These are phyloP conservation scores for Arion vulgaris DNA, from an alignment of 1,140 invertebrate genomes.

Conservation along the genomic window DNA sequence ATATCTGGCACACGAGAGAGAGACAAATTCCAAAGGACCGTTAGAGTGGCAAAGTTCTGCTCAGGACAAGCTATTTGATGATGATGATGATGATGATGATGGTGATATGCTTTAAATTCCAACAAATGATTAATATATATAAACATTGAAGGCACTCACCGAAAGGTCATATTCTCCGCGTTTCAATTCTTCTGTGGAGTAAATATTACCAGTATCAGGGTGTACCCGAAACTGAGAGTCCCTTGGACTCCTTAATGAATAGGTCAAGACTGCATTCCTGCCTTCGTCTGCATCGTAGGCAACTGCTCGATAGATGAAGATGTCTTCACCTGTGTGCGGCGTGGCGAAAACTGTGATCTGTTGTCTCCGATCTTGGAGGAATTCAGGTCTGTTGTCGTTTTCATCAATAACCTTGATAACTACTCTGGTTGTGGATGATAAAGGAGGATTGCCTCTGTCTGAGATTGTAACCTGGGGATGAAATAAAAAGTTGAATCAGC, in stretches of 20 bases:
- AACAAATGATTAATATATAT: too few relatives aligned
- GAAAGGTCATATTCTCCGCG: not conserved
- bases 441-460: conserved; percentile 83
- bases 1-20: too few relatives aligned
- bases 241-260: conserved; percentile 83
- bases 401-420: conserved; percentile 86
- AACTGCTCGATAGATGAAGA: conserved; percentile 58
- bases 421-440: conserved; percentile 87
- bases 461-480: conserved; percentile 76
- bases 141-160: not conserved
- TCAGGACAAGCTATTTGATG: too few relatives aligned
- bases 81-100: too few relatives aligned
- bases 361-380: conserved; percentile 83
- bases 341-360: conserved; percentile 82
- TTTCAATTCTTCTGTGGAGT: conserved; percentile 76
- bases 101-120: too few relatives aligned
- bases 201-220: conserved; percentile 85
- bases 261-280: conserved; percentile 80
- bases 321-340: conserved; percentile 46
- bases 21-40: too few relatives aligned
- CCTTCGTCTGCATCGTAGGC: conserved; percentile 68
- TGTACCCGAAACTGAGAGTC: conserved; percentile 81
- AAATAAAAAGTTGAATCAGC: too few relatives aligned
- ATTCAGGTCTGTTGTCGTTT: conserved; percentile 84
- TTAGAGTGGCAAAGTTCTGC: too few relatives aligned